These are phyloP conservation scores for Suillia variegata DNA, from an alignment of 2,888 invertebrate genomes.

Conservation along the genomic window DNA sequence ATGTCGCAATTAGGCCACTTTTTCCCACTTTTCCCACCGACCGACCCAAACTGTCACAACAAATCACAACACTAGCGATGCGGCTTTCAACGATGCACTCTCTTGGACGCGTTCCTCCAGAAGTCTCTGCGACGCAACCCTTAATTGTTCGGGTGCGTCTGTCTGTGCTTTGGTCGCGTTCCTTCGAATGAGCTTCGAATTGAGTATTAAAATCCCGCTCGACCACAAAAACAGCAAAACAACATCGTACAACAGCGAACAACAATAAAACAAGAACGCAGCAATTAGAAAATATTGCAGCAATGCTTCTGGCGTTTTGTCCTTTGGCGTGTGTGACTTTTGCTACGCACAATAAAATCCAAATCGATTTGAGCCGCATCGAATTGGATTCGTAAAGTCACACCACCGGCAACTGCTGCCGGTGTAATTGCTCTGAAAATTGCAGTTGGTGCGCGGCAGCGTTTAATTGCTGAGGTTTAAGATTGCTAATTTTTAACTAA, in stretches of 20 bases:
- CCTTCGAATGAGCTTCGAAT: not conserved
- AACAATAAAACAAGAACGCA: not conserved
- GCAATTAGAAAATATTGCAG: constrained; percentile 8
- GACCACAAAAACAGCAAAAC: not conserved
- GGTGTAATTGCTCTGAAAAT: not conserved
- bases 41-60: constrained; percentile 57
- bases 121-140: constrained; percentile 9
- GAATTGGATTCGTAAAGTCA: too few relatives aligned
- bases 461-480: too few relatives aligned
- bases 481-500: too few relatives aligned
- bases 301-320: too few relatives aligned
- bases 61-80: constrained; percentile 53
- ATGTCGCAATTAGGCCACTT: constrained; percentile 43
- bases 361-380: constrained; percentile 53
- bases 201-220: not conserved
- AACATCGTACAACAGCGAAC: not conserved
- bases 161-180: too few relatives aligned
- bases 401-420: too few relatives aligned
- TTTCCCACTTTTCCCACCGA: constrained; percentile 37
- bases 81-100: not conserved
- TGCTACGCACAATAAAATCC: constrained; percentile 47
- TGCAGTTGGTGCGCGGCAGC: constrained; percentile 21
- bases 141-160: constrained; percentile 9
- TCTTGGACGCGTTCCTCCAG: too few relatives aligned
- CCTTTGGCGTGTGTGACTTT: constrained; percentile 19